Conservation (phyloP, 2,888 invertebrate genomes). For the Harpalus rufipes region DNA sequence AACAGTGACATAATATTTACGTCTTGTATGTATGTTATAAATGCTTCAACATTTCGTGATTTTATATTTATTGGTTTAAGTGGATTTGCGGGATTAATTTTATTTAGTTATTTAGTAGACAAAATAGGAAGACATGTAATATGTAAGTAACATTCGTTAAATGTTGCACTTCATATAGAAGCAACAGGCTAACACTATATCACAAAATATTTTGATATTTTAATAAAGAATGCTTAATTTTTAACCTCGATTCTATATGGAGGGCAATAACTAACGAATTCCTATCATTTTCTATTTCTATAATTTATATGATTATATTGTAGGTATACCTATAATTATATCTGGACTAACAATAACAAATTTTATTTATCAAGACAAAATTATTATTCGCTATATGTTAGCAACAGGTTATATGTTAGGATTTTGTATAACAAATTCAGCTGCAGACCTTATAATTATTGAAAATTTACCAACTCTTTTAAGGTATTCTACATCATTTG, state of each 20-base stretch:
- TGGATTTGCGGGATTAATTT: conserved; percentile 68
- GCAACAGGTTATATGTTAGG: conserved; percentile 68
- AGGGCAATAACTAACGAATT: too few relatives aligned
- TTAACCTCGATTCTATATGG: too few relatives aligned
- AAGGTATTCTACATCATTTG: conserved; percentile 67
- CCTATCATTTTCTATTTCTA: too few relatives aligned
- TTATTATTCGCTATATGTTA: not conserved
- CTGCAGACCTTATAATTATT: conserved; percentile 68
- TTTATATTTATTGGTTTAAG: conserved; percentile 68
- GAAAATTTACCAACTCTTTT: conserved; percentile 71
- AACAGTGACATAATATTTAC: conserved; percentile 45
- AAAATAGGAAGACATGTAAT: conserved; percentile 68
- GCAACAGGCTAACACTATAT: too few relatives aligned
- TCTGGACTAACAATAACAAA: conserved; percentile 14
- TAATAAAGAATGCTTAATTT: too few relatives aligned
- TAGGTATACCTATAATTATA: conserved; percentile 14
- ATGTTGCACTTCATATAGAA: too few relatives aligned
- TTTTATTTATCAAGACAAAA: conserved; percentile 2
- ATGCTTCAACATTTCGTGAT: conserved; percentile 67
- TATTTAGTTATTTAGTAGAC: conserved; percentile 69
- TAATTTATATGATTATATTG: not conserved
- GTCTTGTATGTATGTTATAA: conserved; percentile 15
- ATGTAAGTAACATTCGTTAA: conserved; percentile 67
- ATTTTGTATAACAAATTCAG: conserved; percentile 69
- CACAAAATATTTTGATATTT: too few relatives aligned